Conservation (phyloP, 1,140 invertebrate genomes). For the Acyrthosiphon pisum region DNA sequence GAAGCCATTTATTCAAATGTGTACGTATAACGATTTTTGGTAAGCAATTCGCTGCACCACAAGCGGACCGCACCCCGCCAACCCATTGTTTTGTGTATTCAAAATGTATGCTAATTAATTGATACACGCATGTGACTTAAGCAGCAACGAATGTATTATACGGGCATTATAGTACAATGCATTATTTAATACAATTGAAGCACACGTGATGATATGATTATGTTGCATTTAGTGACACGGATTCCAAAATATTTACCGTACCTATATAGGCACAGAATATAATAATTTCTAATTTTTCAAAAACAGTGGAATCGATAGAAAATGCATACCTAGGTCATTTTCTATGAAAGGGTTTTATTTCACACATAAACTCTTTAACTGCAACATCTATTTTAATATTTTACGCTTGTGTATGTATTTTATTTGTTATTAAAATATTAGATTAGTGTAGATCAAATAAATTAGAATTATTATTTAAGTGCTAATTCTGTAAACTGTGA, state of each 20-base stretch:
- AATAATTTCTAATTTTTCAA: background rate
- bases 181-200: background rate
- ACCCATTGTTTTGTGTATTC: background rate
- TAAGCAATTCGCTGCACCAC: background rate
- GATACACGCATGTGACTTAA: background rate
- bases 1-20: background rate
- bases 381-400: background rate
- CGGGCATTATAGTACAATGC: background rate
- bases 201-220: background rate
- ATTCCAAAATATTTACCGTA: background rate
- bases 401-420: background rate
- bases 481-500: background rate
- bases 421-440: background rate
- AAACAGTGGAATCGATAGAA: background rate
- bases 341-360: background rate
- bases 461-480: background rate
- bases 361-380: background rate
- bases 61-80: background rate
- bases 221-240: background rate
- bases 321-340: background rate
- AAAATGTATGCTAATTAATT: conserved; percentile 24
- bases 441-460: background rate
- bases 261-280: background rate
- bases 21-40: background rate
- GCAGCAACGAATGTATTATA: background rate